phyloP scores from a whole-genome alignment of 2,113 vertebrate genomes.

The Microcebus murinus region DNA sequence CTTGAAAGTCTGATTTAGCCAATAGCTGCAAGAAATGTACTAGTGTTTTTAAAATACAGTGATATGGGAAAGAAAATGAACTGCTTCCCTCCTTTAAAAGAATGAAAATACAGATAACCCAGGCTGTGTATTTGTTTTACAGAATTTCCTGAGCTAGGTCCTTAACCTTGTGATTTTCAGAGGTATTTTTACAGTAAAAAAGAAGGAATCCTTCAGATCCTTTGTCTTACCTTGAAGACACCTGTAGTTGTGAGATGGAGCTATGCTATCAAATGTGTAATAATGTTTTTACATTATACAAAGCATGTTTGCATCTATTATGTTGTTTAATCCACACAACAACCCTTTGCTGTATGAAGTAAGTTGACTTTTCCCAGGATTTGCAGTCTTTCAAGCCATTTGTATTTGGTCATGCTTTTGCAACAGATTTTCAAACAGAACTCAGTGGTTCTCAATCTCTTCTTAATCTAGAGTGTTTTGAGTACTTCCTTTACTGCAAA shows the following conservation, averaged over 20 bases:
- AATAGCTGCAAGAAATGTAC: not conserved
- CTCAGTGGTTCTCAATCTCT: constrained; percentile 10
- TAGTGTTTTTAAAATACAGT: constrained; percentile 12
- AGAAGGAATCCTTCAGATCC: not conserved
- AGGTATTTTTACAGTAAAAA: not conserved
- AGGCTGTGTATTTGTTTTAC: not conserved
- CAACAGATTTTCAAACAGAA: constrained; percentile 14
- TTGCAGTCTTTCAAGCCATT: not conserved
- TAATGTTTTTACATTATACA: too few relatives aligned
- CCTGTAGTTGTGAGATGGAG: not conserved
- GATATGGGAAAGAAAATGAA: not conserved
- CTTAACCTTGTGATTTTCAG: constrained; percentile 18
- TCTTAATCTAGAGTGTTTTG: constrained; percentile 35
- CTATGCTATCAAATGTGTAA: fast-evolving
- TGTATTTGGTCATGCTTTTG: not conserved
- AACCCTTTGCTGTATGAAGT: not conserved
- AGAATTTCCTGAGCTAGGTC: not conserved
- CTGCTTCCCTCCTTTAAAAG: not conserved
- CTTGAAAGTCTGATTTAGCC: not conserved
- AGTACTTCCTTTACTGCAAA: constrained; percentile 19
- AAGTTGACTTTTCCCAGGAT: constrained; percentile 16
- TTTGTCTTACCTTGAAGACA: not conserved
- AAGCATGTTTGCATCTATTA: not conserved
- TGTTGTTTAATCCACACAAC: not conserved
- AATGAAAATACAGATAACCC: not conserved